Evolutionary conservation across 2,888 invertebrate genomes (phyloP), one percentile per base, ranked within the genome.

Genomic region (Anticlea derivata): DNA sequence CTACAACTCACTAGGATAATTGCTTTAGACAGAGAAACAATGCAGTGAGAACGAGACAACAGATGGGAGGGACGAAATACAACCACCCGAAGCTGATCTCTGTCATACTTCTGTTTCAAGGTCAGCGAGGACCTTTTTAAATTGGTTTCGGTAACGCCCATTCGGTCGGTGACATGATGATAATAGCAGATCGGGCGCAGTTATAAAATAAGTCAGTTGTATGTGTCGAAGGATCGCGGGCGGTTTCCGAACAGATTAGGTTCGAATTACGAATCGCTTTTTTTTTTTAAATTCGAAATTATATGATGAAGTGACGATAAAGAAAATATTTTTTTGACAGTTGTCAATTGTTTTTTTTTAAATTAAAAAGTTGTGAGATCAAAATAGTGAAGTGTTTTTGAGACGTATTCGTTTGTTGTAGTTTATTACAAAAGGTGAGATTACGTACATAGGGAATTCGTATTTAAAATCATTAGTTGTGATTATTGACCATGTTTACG

Each of bases 181-280:
- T 86, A 86, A 87, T 88, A 70, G 83, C 73, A 70, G 77, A 75
- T 66, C 73, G 76, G 69, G 65, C 40, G 55, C 52, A 55, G 68
- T 84, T 82, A 84, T 86, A 83, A 83, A 85, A 85, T 89, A 87
- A 88, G 84, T 86, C 88, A 89, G 89, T 89, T 83, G 83, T 80
- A 31, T 44, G 56, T 43, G 33, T 49, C 31, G 31, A 26, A 31
- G 39, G 53, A 22, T 26, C 58, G 62, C 55, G 59, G 50, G 50
- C 57, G 62, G 45, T 49, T 52, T 48, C 47, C 49, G 48, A 43
- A 52, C 43, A 34, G 5, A 33, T 55, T 43, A 24, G 35, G 37
- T 53, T 49, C 47, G 22, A 52, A 48, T 33, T 43, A 8, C n/a
- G 24, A 47, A 39, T 30, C 11, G 5, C 3, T 17, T 43, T 34